A percentile compares a stretch with the other conserved stretches of the same genome.
phyloP scores from a whole-genome alignment of 2,113 vertebrate genomes.

The pig (Sus scrofa) region T2T-Sscrofa CM000812.6:265373001-265373500 shows the following conservation, averaged over 20 bases:
- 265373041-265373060: neutral
- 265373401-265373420: neutral
- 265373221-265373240: neutral
- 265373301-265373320: neutral
- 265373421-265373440: neutral
- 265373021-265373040: neutral
- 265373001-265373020: neutral
- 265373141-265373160: neutral
- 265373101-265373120: neutral
- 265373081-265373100: neutral
- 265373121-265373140: neutral
- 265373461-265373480: neutral
- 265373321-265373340: neutral
- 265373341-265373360: neutral
- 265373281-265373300: neutral
- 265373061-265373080: neutral
- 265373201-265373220: neutral
- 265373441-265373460: neutral
- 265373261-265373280: neutral
- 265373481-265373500: neutral
- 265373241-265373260: neutral
- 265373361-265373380: neutral
- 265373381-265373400: neutral
- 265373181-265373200: neutral
- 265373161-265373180: neutral